Evolutionary conservation across 2,888 invertebrate species (phyloP).

Genomic region (Incurvaria masculella): DNA sequence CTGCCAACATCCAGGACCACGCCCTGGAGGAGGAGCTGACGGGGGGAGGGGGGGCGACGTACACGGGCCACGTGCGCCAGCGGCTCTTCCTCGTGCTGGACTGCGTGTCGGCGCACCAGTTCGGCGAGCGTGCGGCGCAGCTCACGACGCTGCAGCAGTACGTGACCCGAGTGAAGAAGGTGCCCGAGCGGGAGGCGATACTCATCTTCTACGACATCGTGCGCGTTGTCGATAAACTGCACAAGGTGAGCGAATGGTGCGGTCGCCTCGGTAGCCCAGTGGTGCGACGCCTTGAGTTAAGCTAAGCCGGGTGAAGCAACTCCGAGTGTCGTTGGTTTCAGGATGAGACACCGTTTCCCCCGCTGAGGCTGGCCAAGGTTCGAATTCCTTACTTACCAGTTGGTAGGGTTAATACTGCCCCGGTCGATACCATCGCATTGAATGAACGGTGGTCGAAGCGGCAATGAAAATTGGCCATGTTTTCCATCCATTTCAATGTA

Average conservation of each 20-base stretch:
- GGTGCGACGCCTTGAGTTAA: background rate
- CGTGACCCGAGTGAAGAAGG: slow-evolving; percentile 72
- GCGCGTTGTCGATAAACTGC: slow-evolving; percentile 67
- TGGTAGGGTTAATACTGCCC: too few species aligned
- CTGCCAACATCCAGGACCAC: slow-evolving; percentile 67
- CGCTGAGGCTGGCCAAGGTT: too few species aligned
- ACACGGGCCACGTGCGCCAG: slow-evolving; percentile 55
- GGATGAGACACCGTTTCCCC: too few species aligned
- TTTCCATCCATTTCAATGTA: too few species aligned
- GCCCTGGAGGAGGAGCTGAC: slow-evolving; percentile 63
- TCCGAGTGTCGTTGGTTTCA: too few species aligned
- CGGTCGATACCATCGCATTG: too few species aligned
- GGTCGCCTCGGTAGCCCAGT: background rate
- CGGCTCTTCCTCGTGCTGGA: slow-evolving; percentile 70
- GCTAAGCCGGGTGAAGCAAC: too few species aligned
- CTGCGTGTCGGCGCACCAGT: slow-evolving; percentile 68
- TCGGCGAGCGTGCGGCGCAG: slow-evolving; percentile 51
- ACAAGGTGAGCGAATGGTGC: slow-evolving; percentile 63
- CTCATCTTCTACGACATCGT: slow-evolving; percentile 73
- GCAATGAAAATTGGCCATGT: too few species aligned
- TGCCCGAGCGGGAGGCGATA: slow-evolving; percentile 70
- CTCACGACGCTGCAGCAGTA: slow-evolving; percentile 70
- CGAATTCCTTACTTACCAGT: too few species aligned
- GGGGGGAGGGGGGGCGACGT: slow-evolving; percentile 46
- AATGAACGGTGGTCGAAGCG: too few species aligned